Percentiles rank a stretch among this genome's conserved stretches.
Conservation (phyloP, 2,797 vertebrate species). For the Chrosomus eos region DNA sequence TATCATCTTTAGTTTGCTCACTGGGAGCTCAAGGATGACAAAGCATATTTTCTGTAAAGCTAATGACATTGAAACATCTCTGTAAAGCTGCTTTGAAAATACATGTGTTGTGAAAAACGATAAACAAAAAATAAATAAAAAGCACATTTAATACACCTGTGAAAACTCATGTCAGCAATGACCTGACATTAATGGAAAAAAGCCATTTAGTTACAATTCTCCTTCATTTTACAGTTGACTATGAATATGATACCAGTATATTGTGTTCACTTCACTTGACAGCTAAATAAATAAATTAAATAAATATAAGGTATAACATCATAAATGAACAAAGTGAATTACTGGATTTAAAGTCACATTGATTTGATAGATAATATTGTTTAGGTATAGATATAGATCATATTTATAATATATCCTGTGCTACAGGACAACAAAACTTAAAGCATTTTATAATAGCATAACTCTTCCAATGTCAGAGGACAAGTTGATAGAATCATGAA, state of each 20-base stretch:
- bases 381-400: no score
- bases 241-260: background rate
- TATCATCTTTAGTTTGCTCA: background rate
- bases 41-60: background rate
- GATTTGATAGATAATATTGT: background rate
- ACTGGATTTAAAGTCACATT: background rate
- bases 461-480: background rate
- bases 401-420: background rate
- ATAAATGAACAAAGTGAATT: background rate
- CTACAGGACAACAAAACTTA: background rate
- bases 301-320: background rate
- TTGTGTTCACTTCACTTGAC: background rate
- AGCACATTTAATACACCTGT: background rate
- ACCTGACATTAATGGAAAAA: background rate
- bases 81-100: background rate
- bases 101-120: background rate
- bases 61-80: background rate
- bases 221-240: background rate
- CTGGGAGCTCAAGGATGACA: background rate
- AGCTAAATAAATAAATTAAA: background rate
- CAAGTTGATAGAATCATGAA: background rate
- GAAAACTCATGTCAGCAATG: background rate
- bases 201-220: background rate
- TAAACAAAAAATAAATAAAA: background rate
- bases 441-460: background rate